Evolutionary conservation across 2,888 invertebrate genomes (phyloP), one percentile per base, ranked within the genome.

Genomic region (Heliothis peltigera): DNA sequence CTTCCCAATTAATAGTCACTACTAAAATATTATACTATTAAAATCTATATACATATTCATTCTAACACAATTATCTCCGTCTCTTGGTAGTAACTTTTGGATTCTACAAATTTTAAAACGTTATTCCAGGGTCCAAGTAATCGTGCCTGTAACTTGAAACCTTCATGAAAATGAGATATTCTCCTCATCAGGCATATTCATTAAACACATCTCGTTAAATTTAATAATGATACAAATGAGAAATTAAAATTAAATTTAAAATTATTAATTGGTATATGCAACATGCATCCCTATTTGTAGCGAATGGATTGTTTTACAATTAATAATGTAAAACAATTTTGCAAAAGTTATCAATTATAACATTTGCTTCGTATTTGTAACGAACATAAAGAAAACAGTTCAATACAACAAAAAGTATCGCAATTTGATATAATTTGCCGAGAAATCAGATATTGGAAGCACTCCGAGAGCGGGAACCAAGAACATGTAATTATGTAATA

Each of bases 401-500:
- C 32, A 2, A 49, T 5, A 10, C 8, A 61, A 57, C 32, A 54
- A 19, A 69, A 58, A 62, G 47, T 25, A 46, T 7, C n/a, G 49
- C 18, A 48, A 56, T 65, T 51, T 5, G 54, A 58, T 48, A 61
- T 64, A 68, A 70, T 68, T 59, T 62, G 19, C 7, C 19, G 57
- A 70, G 66, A 52, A 56, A 61, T 74, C 35, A 49, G 55, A 55
- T 65, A 69, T 56, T 44, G 53, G 46, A 64, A 25, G 70, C 63
- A 75, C 70, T 70, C 42, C 63, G 54, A 71, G 64, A 75, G 62
- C 47, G 67, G 66, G 61, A 76, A 76, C 68, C 80, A 77, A 79
- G 75, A 80, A 78, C 73, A 76, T 70, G 68, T 82, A 85, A 85
- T 86, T 83, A 87, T 75, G 77, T 82, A 82, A 83, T 84, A 85